A percentile compares a stretch with the other conserved stretches of the same genome.
These are phyloP conservation scores for Rhopilema esculentum DNA, from an alignment of 30 jellyfish, hydroid and myxozoan genomes.

Conservation along the genomic window DNA sequence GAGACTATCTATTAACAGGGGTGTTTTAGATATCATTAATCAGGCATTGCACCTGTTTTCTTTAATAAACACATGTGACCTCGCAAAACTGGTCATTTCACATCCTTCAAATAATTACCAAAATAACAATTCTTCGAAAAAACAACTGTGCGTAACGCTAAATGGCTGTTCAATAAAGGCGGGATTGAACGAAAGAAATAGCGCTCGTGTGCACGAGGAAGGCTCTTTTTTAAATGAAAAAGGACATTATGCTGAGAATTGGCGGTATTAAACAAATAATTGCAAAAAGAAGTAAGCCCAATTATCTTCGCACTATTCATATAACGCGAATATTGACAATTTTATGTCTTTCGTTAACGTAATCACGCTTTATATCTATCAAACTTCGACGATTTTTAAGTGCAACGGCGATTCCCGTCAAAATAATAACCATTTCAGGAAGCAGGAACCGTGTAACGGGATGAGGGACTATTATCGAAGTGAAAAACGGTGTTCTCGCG, in stretches of 20 bases:
- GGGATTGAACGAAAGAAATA: background rate
- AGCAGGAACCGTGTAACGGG: background rate
- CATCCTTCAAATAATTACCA: background rate
- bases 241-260: background rate
- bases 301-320: background rate
- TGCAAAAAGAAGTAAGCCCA: background rate
- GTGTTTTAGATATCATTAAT: conserved; percentile 8
- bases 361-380: background rate
- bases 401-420: background rate
- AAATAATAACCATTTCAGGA: background rate
- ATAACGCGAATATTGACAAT: background rate
- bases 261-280: background rate
- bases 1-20: background rate
- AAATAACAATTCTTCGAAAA: background rate
- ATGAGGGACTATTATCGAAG: background rate
- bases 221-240: background rate
- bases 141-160: background rate
- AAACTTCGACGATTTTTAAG: background rate
- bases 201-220: background rate
- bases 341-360: background rate
- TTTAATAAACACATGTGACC: conserved; percentile 45
- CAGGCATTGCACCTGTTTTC: conserved; percentile 28
- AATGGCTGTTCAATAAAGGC: background rate
- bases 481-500: background rate
- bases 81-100: conserved; percentile 22